Evolutionary conservation across 2,797 vertebrate species (phyloP).

Genomic region (Microctenopoma lineatum): DNA sequence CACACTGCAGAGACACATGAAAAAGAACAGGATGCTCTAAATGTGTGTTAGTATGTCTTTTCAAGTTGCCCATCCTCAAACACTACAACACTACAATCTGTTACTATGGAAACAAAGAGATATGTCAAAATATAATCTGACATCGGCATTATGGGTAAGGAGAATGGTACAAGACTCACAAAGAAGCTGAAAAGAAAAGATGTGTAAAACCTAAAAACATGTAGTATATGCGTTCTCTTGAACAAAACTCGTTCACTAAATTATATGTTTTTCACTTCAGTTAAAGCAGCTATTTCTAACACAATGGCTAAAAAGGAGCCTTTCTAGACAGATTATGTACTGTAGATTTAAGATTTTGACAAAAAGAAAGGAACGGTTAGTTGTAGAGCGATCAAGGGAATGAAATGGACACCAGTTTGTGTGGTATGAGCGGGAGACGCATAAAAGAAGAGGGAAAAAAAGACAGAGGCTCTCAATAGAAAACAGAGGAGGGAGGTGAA

Average conservation of each 20-base stretch:
- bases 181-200: conserved; percentile 7
- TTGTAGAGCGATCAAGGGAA: conserved; percentile 24
- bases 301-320: background rate
- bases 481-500: conserved; percentile 69
- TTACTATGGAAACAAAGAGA: conserved; percentile 68
- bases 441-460: conserved; percentile 58
- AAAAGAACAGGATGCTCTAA: conserved; percentile 4
- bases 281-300: background rate
- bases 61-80: conserved; percentile 28
- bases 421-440: conserved; percentile 59
- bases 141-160: conserved; percentile 22
- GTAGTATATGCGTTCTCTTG: background rate
- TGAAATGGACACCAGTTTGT: conserved; percentile 56
- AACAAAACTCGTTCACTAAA: too few species aligned
- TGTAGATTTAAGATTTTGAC: background rate
- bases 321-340: too few species aligned
- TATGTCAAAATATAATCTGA: conserved; percentile 57
- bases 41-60: conserved; percentile 17
- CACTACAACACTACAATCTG: conserved; percentile 26
- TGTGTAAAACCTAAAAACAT: background rate
- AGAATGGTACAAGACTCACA: conserved; percentile 16
- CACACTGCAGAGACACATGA: background rate
- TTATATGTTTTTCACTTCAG: background rate
- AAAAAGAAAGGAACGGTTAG: background rate
- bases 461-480: conserved; percentile 35